Base-by-base conservation (phyloP, 2,797 vertebrate species). In the Pagetopsis macropterus region DNA sequence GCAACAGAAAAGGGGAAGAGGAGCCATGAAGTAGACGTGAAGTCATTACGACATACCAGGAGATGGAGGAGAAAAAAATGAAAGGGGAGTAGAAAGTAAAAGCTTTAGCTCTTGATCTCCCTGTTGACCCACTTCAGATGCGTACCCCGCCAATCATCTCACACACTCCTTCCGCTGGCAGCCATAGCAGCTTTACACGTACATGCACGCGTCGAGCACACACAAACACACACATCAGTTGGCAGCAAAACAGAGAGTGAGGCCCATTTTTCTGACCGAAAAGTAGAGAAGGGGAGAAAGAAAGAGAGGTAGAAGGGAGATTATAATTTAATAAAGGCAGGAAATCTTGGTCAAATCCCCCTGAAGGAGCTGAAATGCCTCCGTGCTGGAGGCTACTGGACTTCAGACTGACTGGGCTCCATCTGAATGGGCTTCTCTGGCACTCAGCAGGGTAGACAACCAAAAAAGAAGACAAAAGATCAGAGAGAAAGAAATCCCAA, bases 311-410 rank as follows among this genome's bases (percentile, higher is more conserved):
- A 86, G 83, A 91, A 75, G 79, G 79, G 82, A 92, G 93, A 95
- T 95, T 95, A 94, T 89, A 90, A 92, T 95, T 94, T 94, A 93
- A 95, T 95, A 94, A 94, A 92, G 80, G 84, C 91, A 93, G 93
- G 94, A 94, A 94, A 95, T 94, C 93, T 94, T 85, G 84, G 88
- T 93, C 83, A 93, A 94, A 94, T 94, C 91, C 89, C 86, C 77
- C 87, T 81, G 79, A 92, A 93, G 83, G 87, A 90, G 89, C 87
- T 91, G 80, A 94, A 93, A 93, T 87, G 85, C 86, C 89, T 89
- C 83, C 65, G 73, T 84, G 88, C 90, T 93, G 83, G 66, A 89
- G 91, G 88, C 90, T 88, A 85, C 85, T 76, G 88, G 76, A 74
- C 85, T 89, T 41, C 62, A 86, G 83, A 76, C 74, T 69, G 83